These are phyloP conservation scores for Brachyhypopomus gauderio DNA, from an alignment of 2,113 vertebrate genomes.

Conservation along the genomic window DNA sequence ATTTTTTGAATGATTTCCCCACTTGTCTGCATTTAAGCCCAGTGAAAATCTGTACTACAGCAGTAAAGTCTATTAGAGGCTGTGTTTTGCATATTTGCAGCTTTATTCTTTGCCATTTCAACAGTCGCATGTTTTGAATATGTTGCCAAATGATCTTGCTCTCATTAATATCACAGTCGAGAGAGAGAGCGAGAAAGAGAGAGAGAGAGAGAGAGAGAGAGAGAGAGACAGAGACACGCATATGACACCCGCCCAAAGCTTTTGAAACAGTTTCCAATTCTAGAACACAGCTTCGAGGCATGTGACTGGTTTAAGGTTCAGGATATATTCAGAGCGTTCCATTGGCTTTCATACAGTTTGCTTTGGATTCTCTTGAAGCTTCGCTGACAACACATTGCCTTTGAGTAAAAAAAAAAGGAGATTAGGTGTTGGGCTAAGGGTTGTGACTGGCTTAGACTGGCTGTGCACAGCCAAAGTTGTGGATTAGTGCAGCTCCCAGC, in stretches of 20 bases:
- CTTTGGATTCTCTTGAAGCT: neutral
- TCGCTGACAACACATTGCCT: neutral
- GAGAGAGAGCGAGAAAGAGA: neutral
- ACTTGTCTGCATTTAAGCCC: too few species aligned
- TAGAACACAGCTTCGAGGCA: neutral
- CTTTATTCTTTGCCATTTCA: neutral
- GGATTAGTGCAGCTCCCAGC: conserved; percentile 1
- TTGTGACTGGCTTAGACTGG: conserved; percentile 11
- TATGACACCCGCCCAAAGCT: neutral
- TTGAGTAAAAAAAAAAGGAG: neutral
- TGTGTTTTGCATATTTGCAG: too few species aligned
- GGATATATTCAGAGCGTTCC: neutral
- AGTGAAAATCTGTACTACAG: too few species aligned
- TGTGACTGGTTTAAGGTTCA: neutral
- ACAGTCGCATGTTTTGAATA: neutral
- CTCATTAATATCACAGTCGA: neutral
- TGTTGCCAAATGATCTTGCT: neutral
- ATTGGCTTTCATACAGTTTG: neutral
- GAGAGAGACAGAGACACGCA: neutral
- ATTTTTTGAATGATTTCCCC: too few species aligned
- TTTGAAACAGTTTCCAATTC: neutral
- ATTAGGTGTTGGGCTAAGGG: neutral
- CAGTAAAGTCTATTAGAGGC: too few species aligned
- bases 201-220: neutral
- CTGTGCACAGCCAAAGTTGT: neutral